Percentiles rank a stretch among this genome's conserved stretches.
These are phyloP conservation scores for Chloroceryle inda DNA, from an alignment of 2,797 vertebrate genomes.

Conservation along the genomic window DNA sequence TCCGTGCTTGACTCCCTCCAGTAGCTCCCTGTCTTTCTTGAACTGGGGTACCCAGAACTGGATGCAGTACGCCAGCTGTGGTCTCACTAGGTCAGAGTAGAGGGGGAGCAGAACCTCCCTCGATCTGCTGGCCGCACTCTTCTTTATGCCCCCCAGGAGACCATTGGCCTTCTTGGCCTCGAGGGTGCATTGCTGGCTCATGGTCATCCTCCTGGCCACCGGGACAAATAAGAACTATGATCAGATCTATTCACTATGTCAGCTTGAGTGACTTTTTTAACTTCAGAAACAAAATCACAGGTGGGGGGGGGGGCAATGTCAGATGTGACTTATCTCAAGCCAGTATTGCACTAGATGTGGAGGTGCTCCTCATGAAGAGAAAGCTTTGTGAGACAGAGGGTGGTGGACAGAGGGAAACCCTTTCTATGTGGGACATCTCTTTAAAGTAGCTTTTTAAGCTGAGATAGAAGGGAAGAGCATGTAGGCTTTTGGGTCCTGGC, in stretches of 20 bases:
- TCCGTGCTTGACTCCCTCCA: too few relatives aligned
- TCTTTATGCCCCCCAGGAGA: too few relatives aligned
- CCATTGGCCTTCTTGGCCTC: too few relatives aligned
- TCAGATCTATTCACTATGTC: neutral
- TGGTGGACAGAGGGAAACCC: neutral
- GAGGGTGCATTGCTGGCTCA: too few relatives aligned
- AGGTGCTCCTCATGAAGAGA: neutral
- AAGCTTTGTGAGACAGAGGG: neutral
- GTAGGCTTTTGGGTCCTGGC: neutral
- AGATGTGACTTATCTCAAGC: neutral
- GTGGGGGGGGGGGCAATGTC: neutral
- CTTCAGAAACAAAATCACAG: neutral
- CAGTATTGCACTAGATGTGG: fast-evolving
- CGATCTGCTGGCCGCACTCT: too few relatives aligned
- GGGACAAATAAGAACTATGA: neutral
- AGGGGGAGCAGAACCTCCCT: too few relatives aligned
- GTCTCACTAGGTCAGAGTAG: too few relatives aligned
- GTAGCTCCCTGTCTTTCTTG: too few relatives aligned
- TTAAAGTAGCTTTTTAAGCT: neutral
- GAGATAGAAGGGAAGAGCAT: neutral
- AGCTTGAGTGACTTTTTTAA: neutral
- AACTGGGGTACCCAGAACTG: too few relatives aligned
- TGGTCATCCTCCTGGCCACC: too few relatives aligned
- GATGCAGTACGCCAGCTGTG: too few relatives aligned
- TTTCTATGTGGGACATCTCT: neutral